Percentiles rank a stretch among this genome's conserved stretches.
phyloP scores from a whole-genome alignment of 1,140 invertebrate genomes.

The Scaptomyza graminum region DNA sequence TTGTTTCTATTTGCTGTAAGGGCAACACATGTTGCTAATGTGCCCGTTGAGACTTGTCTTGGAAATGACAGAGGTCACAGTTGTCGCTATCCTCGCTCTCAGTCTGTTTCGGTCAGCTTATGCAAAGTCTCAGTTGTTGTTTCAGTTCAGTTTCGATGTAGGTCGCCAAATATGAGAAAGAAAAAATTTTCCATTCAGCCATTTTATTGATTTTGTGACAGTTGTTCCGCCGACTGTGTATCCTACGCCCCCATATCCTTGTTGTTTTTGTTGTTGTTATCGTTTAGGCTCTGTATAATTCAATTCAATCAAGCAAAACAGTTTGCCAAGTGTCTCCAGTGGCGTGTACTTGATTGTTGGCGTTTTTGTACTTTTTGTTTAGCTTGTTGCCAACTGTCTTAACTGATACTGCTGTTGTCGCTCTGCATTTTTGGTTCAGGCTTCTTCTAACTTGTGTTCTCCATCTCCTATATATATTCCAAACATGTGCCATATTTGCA shows the following conservation, averaged over 20 bases:
- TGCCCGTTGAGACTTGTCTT: slow-evolving; percentile 74
- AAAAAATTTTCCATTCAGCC: slow-evolving; percentile 12
- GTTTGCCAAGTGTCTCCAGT: slow-evolving; percentile 75
- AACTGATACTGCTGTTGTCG: slow-evolving; percentile 30
- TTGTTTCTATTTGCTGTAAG: slow-evolving; percentile 50
- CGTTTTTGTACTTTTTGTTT: slow-evolving; percentile 21
- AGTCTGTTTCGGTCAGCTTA: slow-evolving; percentile 29
- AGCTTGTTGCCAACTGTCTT: slow-evolving; percentile 44
- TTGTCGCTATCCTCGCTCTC: slow-evolving; percentile 12
- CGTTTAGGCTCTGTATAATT: slow-evolving; percentile 68
- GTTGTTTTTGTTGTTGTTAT: slow-evolving; percentile 33
- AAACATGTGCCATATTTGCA: slow-evolving; percentile 42
- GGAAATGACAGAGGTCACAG: slow-evolving; percentile 74
- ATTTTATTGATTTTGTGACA: slow-evolving; percentile 76
- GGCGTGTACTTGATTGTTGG: slow-evolving; percentile 74
- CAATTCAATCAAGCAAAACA: slow-evolving; percentile 78
- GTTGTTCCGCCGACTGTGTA: slow-evolving; percentile 43
- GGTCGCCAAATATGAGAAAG: neutral
- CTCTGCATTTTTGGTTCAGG: neutral
- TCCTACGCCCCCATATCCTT: neutral
- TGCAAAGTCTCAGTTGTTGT: slow-evolving; percentile 32
- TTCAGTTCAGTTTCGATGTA: slow-evolving; percentile 17
- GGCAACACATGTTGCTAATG: slow-evolving; percentile 80
- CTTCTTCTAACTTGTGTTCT: neutral
- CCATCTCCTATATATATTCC: neutral